Evolutionary conservation across 2,888 invertebrate species (phyloP).

Genomic region (Leptinotarsa peninsularis): DNA sequence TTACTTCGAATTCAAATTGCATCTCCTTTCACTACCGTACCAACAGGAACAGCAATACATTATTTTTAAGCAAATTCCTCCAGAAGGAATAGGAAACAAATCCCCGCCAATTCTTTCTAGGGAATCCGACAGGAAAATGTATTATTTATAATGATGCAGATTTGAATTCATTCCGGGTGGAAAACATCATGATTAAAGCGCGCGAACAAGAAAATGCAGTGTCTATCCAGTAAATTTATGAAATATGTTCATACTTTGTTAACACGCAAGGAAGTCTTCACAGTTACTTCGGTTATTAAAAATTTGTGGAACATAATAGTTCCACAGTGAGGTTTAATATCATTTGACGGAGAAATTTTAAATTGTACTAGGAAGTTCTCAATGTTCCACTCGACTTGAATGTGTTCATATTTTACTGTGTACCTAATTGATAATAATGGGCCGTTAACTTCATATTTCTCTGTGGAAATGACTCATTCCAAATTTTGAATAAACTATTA

Average conservation of each 20-base stretch:
- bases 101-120: conserved; percentile 14
- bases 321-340: neutral
- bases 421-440: conserved; percentile 12
- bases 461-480: neutral
- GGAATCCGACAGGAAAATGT: conserved; percentile 15
- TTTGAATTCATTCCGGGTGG: conserved; percentile 6
- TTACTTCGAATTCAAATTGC: neutral
- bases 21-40: neutral
- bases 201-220: conserved; percentile 12
- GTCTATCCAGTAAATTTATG: conserved; percentile 2
- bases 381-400: conserved; percentile 9
- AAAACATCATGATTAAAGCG: conserved; percentile 14
- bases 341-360: neutral
- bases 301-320: conserved; percentile 1
- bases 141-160: conserved; percentile 19
- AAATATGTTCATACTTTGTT: conserved; percentile 12
- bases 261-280: conserved; percentile 2
- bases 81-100: conserved; percentile 16
- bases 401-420: neutral
- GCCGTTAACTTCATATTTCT: neutral
- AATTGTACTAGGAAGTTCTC: conserved; percentile 5
- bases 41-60: conserved; percentile 7
- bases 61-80: conserved; percentile 12
- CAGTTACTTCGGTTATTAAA: conserved; percentile 19
- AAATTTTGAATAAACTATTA: neutral